A percentile compares a stretch with the other conserved stretches of the same genome.
Conservation (phyloP, 1,140 invertebrate species). For the Thrips palmi region DNA sequence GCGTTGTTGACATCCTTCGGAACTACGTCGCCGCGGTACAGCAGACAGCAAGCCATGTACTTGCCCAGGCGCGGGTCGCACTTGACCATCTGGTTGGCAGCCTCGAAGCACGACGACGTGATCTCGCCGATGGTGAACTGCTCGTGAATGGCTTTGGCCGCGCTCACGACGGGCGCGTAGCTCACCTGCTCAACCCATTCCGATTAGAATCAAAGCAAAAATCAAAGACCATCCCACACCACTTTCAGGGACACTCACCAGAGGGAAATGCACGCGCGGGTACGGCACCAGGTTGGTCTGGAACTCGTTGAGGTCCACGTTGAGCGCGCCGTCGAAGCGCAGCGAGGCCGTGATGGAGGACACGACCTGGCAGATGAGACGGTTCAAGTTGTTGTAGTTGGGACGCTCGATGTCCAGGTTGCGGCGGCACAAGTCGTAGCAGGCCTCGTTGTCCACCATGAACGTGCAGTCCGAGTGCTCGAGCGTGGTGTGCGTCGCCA, state of each 20-base stretch:
- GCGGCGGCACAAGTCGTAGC: slow-evolving; percentile 61
- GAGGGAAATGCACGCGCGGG: slow-evolving; percentile 48
- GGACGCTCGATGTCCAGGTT: slow-evolving; percentile 50
- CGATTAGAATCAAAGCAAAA: too few relatives aligned
- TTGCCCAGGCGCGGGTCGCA: slow-evolving; percentile 38
- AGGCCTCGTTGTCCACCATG: slow-evolving; percentile 71
- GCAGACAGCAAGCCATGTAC: slow-evolving; percentile 53
- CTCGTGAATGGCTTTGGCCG: slow-evolving; percentile 33
- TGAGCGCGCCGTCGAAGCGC: slow-evolving; percentile 51
- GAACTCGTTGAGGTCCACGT: slow-evolving; percentile 49
- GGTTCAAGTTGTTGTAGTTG: slow-evolving; percentile 65
- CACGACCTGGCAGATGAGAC: slow-evolving; percentile 45
- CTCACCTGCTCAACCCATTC: too few relatives aligned
- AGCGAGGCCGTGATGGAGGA: slow-evolving; percentile 34
- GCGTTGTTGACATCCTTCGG: slow-evolving; percentile 38
- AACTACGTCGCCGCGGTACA: slow-evolving; percentile 35
- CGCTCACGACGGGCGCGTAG: slow-evolving; percentile 29
- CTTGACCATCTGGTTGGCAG: slow-evolving; percentile 49
- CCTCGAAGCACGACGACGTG: slow-evolving; percentile 50
- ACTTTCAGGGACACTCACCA: too few relatives aligned
- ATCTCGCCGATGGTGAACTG: slow-evolving; percentile 30
- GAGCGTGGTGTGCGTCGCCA: slow-evolving; percentile 62
- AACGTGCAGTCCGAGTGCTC: slow-evolving; percentile 67
- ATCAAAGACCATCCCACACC: too few relatives aligned
- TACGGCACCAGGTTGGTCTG: slow-evolving; percentile 50